These are phyloP conservation scores for Vidua chalybeata DNA, from an alignment of 2,113 vertebrate genomes.

Conservation along the genomic window DNA sequence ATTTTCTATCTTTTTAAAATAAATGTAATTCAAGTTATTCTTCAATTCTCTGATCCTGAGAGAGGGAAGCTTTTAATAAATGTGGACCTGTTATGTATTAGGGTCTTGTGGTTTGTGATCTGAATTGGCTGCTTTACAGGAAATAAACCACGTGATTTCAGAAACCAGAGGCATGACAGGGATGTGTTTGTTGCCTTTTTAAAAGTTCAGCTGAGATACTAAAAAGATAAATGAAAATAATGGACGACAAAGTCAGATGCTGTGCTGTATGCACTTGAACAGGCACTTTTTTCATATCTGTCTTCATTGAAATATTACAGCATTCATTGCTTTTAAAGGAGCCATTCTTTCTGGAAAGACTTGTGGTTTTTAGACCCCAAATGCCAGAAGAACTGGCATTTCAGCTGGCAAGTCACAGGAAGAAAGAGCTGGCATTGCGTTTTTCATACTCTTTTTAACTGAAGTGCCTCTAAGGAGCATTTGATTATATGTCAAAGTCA, in stretches of 20 bases:
- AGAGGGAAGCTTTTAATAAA: background rate
- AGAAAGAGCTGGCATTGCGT: background rate
- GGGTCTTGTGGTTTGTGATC: background rate
- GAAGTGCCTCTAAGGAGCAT: background rate
- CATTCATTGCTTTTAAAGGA: constrained; percentile 47
- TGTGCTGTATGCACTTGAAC: constrained; percentile 29
- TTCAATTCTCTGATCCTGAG: background rate
- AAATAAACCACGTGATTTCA: background rate
- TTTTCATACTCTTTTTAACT: background rate
- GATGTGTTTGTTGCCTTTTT: background rate
- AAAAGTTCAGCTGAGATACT: background rate
- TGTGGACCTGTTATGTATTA: background rate
- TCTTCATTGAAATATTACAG: constrained; percentile 6
- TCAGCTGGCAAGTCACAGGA: constrained; percentile 34
- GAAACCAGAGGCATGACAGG: background rate
- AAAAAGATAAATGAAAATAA: constrained; percentile 29
- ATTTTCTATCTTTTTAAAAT: background rate
- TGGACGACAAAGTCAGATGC: background rate
- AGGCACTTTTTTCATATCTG: constrained; percentile 5
- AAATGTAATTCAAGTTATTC: background rate
- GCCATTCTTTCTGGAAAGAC: constrained; percentile 46
- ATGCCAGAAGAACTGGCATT: constrained; percentile 45
- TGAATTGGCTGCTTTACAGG: background rate
- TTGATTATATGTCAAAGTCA: background rate
- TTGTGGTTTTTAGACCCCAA: constrained; percentile 13